phyloP scores from a whole-genome alignment of 2,888 invertebrate species.

The Leptura quadrifasciata region DNA sequence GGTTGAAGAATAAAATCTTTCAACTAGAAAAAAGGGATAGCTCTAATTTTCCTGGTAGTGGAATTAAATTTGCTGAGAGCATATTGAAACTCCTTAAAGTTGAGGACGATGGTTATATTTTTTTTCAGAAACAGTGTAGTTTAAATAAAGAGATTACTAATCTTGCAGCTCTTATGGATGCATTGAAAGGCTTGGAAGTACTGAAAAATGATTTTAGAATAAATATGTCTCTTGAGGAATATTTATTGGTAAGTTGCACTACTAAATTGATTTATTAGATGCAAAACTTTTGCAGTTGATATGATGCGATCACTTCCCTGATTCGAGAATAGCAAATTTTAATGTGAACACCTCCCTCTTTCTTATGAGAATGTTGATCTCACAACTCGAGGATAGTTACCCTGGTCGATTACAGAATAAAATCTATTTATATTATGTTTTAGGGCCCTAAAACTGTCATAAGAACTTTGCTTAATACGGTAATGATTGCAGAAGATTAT shows the following conservation, averaged over 20 bases:
- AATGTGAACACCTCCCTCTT: too few relatives aligned
- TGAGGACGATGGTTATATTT: conserved; percentile 43
- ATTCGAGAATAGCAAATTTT: too few relatives aligned
- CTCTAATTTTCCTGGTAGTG: conserved; percentile 69
- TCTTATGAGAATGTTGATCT: too few relatives aligned
- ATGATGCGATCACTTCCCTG: too few relatives aligned
- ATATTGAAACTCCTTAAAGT: conserved; percentile 55
- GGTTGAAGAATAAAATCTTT: conserved; percentile 63
- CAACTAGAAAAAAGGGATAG: conserved; percentile 59
- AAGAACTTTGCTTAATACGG: conserved; percentile 59
- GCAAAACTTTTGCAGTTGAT: neutral
- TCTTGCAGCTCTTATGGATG: conserved; percentile 45
- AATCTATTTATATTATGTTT: conserved; percentile 35
- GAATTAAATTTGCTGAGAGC: conserved; percentile 56
- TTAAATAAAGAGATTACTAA: conserved; percentile 45
- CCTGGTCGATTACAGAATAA: conserved; percentile 16
- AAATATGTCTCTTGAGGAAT: conserved; percentile 61
- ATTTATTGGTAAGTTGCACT: conserved; percentile 58
- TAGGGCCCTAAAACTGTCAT: conserved; percentile 63
- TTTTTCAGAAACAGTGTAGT: conserved; percentile 55
- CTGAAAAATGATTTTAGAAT: conserved; percentile 62
- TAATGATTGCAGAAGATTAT: conserved; percentile 63
- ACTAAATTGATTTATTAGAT: neutral
- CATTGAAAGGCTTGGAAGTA: conserved; percentile 56
- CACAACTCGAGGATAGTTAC: too few relatives aligned